Percentiles rank a stretch among this genome's conserved stretches.
These are phyloP conservation scores for Abrostola tripartita DNA, from an alignment of 2,888 invertebrate genomes.

Conservation along the genomic window DNA sequence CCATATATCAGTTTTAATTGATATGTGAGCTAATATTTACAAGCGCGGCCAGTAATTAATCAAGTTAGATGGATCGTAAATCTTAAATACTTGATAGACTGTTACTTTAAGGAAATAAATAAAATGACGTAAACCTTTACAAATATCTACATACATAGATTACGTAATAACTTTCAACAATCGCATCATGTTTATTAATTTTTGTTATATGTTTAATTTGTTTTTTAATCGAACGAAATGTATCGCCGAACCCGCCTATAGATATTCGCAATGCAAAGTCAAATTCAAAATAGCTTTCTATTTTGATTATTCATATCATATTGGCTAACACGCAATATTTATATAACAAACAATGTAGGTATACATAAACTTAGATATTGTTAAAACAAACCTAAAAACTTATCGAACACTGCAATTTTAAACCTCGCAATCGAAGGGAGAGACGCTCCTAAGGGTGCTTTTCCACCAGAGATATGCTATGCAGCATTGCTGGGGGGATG, in stretches of 20 bases:
- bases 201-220: background rate
- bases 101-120: background rate
- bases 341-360: no score
- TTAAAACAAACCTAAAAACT: no score
- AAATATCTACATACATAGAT: background rate
- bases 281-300: conserved; percentile 14
- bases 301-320: background rate
- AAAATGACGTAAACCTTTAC: background rate
- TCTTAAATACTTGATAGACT: background rate
- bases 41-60: background rate
- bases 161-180: conserved; percentile 23
- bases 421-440: no score
- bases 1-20: conserved; percentile 17
- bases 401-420: no score
- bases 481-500: no score
- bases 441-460: no score
- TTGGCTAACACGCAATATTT: background rate
- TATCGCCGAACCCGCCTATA: no score
- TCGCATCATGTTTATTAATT: conserved; percentile 23
- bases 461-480: no score
- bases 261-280: background rate
- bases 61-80: conserved; percentile 8
- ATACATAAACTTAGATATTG: no score
- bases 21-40: conserved; percentile 15
- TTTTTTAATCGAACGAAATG: background rate